Conservation (phyloP, 1,140 invertebrate species). For the Papilio dardanus region DNA sequence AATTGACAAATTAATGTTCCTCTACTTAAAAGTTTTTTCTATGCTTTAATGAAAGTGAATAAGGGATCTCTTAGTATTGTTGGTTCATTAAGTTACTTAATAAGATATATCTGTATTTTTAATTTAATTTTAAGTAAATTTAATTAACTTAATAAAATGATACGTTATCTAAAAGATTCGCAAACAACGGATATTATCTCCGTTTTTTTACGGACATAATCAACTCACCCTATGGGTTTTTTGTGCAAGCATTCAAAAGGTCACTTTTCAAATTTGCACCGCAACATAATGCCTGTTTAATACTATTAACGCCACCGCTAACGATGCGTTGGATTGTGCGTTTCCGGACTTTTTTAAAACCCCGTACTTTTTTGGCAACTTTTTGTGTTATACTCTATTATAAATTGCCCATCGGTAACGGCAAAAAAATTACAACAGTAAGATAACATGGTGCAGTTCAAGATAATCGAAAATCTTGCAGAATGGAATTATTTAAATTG, state of each 20-base stretch:
- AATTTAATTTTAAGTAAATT: too few species aligned
- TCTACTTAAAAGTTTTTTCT: slow-evolving; percentile 44
- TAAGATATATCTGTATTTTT: too few species aligned
- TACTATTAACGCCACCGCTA: slow-evolving; percentile 64
- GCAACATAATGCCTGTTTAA: slow-evolving; percentile 59
- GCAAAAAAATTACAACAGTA: background rate
- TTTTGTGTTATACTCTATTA: background rate
- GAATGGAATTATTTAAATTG: background rate
- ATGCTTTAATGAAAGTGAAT: slow-evolving; percentile 45
- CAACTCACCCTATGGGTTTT: slow-evolving; percentile 60
- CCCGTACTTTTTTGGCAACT: slow-evolving; percentile 19
- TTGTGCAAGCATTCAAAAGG: slow-evolving; percentile 45
- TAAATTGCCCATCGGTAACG: background rate
- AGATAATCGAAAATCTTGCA: background rate
- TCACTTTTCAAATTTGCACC: slow-evolving; percentile 68
- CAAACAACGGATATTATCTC: slow-evolving; percentile 10
- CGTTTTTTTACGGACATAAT: slow-evolving; percentile 55
- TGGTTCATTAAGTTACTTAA: too few species aligned
- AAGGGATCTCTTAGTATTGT: slow-evolving; percentile 31
- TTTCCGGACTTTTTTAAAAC: slow-evolving; percentile 55
- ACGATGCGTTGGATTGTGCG: slow-evolving; percentile 60
- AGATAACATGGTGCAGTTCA: background rate
- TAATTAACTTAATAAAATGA: background rate
- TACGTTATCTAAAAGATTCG: background rate
- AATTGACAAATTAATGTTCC: slow-evolving; percentile 49